Evolutionary conservation across 2,888 invertebrate genomes (phyloP).

Genomic region (Stegana nigrithorax): DNA sequence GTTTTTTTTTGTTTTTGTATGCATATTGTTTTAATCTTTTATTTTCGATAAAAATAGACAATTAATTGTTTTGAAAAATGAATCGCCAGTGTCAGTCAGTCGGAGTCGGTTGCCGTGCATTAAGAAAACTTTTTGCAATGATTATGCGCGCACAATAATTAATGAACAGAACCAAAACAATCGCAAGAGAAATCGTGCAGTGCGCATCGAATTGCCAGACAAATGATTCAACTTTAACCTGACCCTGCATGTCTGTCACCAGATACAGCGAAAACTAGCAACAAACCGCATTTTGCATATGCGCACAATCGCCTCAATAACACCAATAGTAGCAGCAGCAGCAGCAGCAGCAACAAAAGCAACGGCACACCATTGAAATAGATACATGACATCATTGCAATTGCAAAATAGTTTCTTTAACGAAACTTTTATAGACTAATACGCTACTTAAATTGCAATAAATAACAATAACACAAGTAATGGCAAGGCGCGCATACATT

Average conservation of each 20-base stretch:
- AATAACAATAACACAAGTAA: slow-evolving; percentile 12
- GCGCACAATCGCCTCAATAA: slow-evolving; percentile 16
- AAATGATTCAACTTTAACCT: slow-evolving; percentile 67
- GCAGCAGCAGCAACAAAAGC: slow-evolving; percentile 33
- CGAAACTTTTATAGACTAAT: too few species aligned
- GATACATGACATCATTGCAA: slow-evolving; percentile 22
- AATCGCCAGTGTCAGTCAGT: neutral
- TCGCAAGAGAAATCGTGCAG: slow-evolving; percentile 48
- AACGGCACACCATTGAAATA: slow-evolving; percentile 50
- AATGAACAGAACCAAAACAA: slow-evolving; percentile 9
- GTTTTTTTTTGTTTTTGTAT: neutral
- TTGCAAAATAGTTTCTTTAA: too few species aligned
- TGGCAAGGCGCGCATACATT: slow-evolving; percentile 31
- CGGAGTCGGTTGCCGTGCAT: too few species aligned
- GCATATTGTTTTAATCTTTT: neutral
- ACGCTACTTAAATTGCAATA: slow-evolving; percentile 18
- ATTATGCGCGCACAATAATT: slow-evolving; percentile 14
- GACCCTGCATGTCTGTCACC: slow-evolving; percentile 62
- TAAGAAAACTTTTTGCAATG: too few species aligned
- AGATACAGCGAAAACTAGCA: too few species aligned
- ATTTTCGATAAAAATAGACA: neutral
- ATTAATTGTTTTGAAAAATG: slow-evolving; percentile 8
- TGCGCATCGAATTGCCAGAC: slow-evolving; percentile 32
- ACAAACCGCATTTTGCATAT: too few species aligned
- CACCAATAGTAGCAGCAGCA: slow-evolving; percentile 21